Conservation (phyloP, 2,797 vertebrate species). For the Etheostoma nigrum region DNA sequence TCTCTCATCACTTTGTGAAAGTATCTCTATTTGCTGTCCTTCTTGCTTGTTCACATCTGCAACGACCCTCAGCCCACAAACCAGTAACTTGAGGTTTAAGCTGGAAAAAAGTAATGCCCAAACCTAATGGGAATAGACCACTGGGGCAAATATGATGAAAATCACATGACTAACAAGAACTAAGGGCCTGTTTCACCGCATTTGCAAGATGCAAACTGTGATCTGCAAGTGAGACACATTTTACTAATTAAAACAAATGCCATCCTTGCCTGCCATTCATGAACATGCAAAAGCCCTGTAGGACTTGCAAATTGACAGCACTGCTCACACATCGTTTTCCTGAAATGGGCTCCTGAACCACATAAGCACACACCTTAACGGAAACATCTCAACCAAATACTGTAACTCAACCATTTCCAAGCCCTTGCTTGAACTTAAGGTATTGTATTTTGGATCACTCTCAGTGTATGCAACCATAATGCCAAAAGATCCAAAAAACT, state of each 20-base stretch:
- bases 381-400: background rate
- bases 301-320: background rate
- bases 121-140: background rate
- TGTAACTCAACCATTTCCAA: background rate
- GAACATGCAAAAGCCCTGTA: background rate
- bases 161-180: constrained; percentile 1
- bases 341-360: background rate
- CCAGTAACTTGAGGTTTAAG: background rate
- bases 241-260: constrained; percentile 7
- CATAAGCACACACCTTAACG: background rate
- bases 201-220: constrained; percentile 3
- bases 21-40: background rate
- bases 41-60: background rate
- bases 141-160: background rate
- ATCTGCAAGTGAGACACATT: background rate
- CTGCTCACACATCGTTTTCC: background rate
- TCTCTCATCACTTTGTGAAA: background rate
- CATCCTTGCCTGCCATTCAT: background rate
- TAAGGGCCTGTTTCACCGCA: background rate
- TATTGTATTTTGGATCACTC: background rate
- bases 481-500: background rate
- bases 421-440: background rate
- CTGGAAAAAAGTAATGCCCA: background rate
- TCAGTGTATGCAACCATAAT: background rate
- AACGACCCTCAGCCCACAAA: background rate